Percentiles rank a stretch among this genome's conserved stretches.
Conservation (phyloP, 2,888 invertebrate species). For the Tethea ocularis region DNA sequence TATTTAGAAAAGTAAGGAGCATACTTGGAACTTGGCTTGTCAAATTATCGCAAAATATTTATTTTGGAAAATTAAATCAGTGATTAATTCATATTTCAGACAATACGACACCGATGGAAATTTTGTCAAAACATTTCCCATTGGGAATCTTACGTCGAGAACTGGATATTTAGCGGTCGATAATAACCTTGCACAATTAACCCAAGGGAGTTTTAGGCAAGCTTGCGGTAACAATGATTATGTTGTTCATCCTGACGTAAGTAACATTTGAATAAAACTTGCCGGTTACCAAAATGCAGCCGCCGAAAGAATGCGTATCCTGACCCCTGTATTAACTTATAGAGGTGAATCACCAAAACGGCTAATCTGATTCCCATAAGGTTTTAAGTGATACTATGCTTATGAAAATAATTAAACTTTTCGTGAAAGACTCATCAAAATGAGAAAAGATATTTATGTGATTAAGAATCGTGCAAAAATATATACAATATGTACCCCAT, state of each 20-base stretch:
- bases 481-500: too few relatives aligned
- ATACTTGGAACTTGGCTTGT: not conserved
- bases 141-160: conserved; percentile 5
- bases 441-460: too few relatives aligned
- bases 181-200: not conserved
- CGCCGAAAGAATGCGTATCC: too few relatives aligned
- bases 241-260: conserved; percentile 12
- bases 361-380: too few relatives aligned
- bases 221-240: conserved; percentile 1
- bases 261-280: not conserved
- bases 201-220: conserved; percentile 3
- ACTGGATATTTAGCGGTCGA: conserved; percentile 4
- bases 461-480: too few relatives aligned
- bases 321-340: too few relatives aligned
- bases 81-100: conserved; percentile 5
- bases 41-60: too few relatives aligned
- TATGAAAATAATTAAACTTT: too few relatives aligned
- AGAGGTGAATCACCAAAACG: too few relatives aligned
- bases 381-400: too few relatives aligned
- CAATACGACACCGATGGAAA: conserved; percentile 7
- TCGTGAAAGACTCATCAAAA: too few relatives aligned
- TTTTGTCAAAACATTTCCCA: not conserved
- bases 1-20: not conserved
- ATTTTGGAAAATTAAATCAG: not conserved
- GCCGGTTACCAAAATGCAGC: too few relatives aligned